phyloP scores from a whole-genome alignment of 1,140 invertebrate genomes.

The Contarinia nasturtii region DNA sequence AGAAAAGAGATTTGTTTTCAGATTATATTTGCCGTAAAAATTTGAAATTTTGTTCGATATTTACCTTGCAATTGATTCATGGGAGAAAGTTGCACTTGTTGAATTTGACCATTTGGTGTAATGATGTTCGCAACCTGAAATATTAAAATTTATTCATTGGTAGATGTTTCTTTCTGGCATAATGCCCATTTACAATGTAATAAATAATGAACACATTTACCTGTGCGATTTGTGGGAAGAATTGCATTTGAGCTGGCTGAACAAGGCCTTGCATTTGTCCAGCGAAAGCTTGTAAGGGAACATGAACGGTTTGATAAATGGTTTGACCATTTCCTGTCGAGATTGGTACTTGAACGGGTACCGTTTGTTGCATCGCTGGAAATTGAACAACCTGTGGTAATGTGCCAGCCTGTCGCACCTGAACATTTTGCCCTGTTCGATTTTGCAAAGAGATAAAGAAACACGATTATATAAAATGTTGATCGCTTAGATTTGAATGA shows the following conservation, averaged over 20 bases:
- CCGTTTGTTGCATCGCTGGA: slow-evolving; percentile 59
- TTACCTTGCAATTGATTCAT: slow-evolving; percentile 23
- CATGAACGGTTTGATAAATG: slow-evolving; percentile 80
- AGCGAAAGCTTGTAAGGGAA: slow-evolving; percentile 61
- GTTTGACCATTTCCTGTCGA: slow-evolving; percentile 78
- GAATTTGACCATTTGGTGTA: slow-evolving; percentile 69
- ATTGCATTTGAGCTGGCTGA: slow-evolving; percentile 39
- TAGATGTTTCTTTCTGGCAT: too few relatives aligned
- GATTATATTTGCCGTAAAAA: too few relatives aligned
- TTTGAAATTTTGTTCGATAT: too few relatives aligned
- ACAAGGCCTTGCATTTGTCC: slow-evolving; percentile 31
- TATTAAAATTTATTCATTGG: too few relatives aligned
- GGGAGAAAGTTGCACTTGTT: slow-evolving; percentile 53
- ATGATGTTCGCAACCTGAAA: slow-evolving; percentile 70
- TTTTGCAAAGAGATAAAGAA: slow-evolving; percentile 5
- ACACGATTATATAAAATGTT: too few relatives aligned
- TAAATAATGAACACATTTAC: too few relatives aligned
- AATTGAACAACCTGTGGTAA: slow-evolving; percentile 52
- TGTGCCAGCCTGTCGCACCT: slow-evolving; percentile 36
- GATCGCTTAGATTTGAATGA: too few relatives aligned
- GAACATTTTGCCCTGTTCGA: slow-evolving; percentile 48
- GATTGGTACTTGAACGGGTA: slow-evolving; percentile 83
- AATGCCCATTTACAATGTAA: too few relatives aligned
- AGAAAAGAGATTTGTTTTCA: too few relatives aligned
- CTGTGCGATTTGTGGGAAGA: slow-evolving; percentile 52